Conservation (phyloP, 2,113 vertebrate species). For the Muntiacus muntjak region DNA sequence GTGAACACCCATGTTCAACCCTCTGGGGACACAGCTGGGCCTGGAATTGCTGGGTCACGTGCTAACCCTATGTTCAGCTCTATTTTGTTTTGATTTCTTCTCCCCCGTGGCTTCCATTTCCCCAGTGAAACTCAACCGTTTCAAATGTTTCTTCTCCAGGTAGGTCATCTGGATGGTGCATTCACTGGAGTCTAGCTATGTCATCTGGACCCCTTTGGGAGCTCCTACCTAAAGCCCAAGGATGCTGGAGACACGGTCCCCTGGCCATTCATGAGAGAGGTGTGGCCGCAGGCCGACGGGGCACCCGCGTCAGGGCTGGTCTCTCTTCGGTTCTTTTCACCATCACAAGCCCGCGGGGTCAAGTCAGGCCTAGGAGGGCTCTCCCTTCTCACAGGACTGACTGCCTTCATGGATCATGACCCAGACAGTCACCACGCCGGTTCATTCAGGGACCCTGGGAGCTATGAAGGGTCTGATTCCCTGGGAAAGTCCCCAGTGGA, state of each 20-base stretch:
- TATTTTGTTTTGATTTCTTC: background rate
- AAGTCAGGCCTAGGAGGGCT: slow-evolving; percentile 83
- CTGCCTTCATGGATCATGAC: slow-evolving; percentile 90
- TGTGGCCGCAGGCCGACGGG: slow-evolving; percentile 77
- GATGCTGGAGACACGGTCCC: slow-evolving; percentile 77
- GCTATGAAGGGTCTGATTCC: slow-evolving; percentile 87
- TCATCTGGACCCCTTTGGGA: slow-evolving; percentile 78
- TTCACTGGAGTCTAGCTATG: slow-evolving; percentile 62
- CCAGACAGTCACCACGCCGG: slow-evolving; percentile 86
- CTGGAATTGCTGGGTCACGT: fast-evolving
- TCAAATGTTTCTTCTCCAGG: slow-evolving; percentile 44
- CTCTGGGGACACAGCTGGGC: fast-evolving
- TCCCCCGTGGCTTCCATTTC: fast-evolving
- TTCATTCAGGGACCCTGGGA: slow-evolving; percentile 85
- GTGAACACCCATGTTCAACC: background rate
- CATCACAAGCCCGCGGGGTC: slow-evolving; percentile 79
- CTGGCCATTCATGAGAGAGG: slow-evolving; percentile 81
- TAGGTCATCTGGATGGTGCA: slow-evolving; percentile 72
- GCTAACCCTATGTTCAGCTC: fast-evolving
- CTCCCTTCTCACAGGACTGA: slow-evolving; percentile 83
- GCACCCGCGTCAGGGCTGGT: slow-evolving; percentile 83
- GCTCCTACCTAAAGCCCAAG: slow-evolving; percentile 75
- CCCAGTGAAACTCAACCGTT: background rate
- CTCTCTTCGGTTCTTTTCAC: slow-evolving; percentile 87
- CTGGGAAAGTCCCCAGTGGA: slow-evolving; percentile 84